Evolutionary conservation across 2,888 invertebrate species (phyloP), one percentile per base, ranked within the genome.

Genomic region (Reticulitermes lucifugus): DNA sequence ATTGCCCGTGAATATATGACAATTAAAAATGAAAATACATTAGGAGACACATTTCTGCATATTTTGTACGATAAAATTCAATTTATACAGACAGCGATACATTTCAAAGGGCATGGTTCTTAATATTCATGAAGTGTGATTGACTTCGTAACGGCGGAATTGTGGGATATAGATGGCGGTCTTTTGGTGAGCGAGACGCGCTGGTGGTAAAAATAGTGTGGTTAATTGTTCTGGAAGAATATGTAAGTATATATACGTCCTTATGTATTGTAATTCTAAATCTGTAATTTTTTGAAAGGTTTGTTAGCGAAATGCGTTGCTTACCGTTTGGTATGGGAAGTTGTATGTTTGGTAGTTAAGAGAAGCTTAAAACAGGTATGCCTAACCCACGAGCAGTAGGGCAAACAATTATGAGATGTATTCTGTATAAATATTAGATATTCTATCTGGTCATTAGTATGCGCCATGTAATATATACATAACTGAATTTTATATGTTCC

Each of bases 161-260:
- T 65, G 65, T 65, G 65, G 65, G 25, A 25, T 65, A 65, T 65
- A 65, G 65, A 65, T 65, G 65, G 65, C 65, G 25, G 7, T 65
- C n/a, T 1, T n/a, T n/a, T 25, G 7, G 14, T 18, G n/a, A 25
- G 2, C 6, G 12, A 10, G 14, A 65, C 65, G 65, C 25, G n/a
- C 10, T 65, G 1, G n/a, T 1, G 65, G 0, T 25, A 12, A 25
- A 25, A 25, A 65, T 35, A n/a, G 65, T 65, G 65, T 65, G 65
- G 5, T 25, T 65, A 35, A 9, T 25, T 65, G 14, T 60, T 60
- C 9, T n/a, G n/a, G 5, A 55, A 55, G 55, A 55, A 55, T n/a
- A n/a, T 25, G 65, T 65, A 65, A 65, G 65, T 65, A 65, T n/a
- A 65, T n/a, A 25, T 21, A 7, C n/a, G 18, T 65, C 55, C 55